phyloP scores from a whole-genome alignment of 2,888 invertebrate genomes.

The Odontomyia ornata region DNA sequence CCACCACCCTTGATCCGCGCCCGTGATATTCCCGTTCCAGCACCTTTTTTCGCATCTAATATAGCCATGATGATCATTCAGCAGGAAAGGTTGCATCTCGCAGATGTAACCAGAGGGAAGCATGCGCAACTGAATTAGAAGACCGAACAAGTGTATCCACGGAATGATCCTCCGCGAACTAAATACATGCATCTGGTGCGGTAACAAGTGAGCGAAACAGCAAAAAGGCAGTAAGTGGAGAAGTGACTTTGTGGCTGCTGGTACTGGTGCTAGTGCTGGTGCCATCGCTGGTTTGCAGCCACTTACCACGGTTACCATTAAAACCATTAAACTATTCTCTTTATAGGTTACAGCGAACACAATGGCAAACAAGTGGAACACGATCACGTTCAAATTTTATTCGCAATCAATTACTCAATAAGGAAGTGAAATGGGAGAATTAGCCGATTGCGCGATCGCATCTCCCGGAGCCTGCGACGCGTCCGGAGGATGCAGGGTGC shows the following conservation, averaged over 20 bases:
- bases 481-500: not conserved
- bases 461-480: not conserved
- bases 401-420: constrained; percentile 55
- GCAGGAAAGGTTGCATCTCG: not conserved
- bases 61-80: constrained; percentile 6
- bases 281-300: no score
- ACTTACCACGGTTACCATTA: constrained; percentile 12
- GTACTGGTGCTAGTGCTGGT: not conserved
- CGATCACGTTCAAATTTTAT: constrained; percentile 42
- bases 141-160: constrained; percentile 20
- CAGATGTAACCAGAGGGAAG: not conserved
- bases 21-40: no score
- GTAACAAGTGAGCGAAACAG: not conserved
- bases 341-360: constrained; percentile 20
- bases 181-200: not conserved
- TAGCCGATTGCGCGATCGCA: constrained; percentile 52
- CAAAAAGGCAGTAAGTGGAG: constrained; percentile 17
- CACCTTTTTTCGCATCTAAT: not conserved
- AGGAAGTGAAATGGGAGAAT: constrained; percentile 54
- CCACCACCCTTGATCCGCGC: not conserved
- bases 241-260: not conserved
- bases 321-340: not conserved
- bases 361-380: constrained; percentile 36
- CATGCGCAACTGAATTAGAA: not conserved
- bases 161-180: not conserved